phyloP scores from a whole-genome alignment of 2,797 vertebrate species.

The Notolepis coatsorum region DNA sequence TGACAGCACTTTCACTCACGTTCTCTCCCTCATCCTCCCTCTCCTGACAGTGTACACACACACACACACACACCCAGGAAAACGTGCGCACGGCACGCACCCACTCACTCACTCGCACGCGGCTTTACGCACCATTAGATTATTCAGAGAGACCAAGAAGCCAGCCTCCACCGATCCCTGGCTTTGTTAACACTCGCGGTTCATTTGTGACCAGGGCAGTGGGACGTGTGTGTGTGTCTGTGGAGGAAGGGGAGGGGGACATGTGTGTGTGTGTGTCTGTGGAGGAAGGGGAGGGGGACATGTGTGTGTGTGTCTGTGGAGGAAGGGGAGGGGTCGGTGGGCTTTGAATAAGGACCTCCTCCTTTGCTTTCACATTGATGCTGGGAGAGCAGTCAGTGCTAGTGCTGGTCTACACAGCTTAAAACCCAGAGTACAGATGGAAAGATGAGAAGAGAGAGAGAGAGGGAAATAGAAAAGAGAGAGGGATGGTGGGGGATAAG shows the following conservation, averaged over 20 bases:
- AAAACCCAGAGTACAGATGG: slow-evolving; percentile 18
- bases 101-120: slow-evolving; percentile 80
- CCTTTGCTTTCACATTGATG: slow-evolving; percentile 87
- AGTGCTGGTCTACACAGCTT: slow-evolving; percentile 66
- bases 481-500: background rate
- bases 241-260: slow-evolving; percentile 29
- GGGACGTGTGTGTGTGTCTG: slow-evolving; percentile 57
- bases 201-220: slow-evolving; percentile 82
- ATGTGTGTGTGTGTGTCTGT: slow-evolving; percentile 12
- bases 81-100: slow-evolving; percentile 24
- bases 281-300: slow-evolving; percentile 19
- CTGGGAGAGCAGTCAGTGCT: slow-evolving; percentile 83
- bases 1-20: slow-evolving; percentile 94
- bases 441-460: slow-evolving; percentile 20
- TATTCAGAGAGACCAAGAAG: slow-evolving; percentile 82
- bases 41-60: slow-evolving; percentile 44
- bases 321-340: slow-evolving; percentile 65
- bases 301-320: background rate
- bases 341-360: slow-evolving; percentile 85
- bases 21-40: slow-evolving; percentile 56
- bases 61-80: slow-evolving; percentile 26
- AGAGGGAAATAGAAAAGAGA: slow-evolving; percentile 24
- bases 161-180: slow-evolving; percentile 79
- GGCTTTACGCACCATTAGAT: slow-evolving; percentile 90
- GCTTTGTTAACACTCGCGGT: slow-evolving; percentile 87